phyloP scores from a whole-genome alignment of 1,140 invertebrate species.

The Drosophila melanica region DNA sequence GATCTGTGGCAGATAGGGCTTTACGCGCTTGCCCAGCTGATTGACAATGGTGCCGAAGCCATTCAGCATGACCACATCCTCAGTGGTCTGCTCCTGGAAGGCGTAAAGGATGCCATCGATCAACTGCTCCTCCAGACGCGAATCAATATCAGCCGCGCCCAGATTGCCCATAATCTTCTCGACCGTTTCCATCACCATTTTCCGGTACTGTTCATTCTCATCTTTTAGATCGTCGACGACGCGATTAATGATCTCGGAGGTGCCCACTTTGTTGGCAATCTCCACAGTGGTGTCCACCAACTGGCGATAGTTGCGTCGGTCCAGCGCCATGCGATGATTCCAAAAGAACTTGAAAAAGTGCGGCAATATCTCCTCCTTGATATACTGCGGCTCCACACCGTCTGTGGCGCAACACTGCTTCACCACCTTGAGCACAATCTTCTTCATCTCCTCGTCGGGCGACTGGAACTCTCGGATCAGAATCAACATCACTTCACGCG shows the following conservation, averaged over 20 bases:
- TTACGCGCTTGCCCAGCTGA: conserved; percentile 97
- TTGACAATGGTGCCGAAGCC: conserved; percentile 99
- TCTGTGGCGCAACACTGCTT: conserved; percentile 99
- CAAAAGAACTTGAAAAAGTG: conserved; percentile 99
- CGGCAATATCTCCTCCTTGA: conserved; percentile 99
- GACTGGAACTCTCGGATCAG: conserved; percentile 99
- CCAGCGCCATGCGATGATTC: conserved; percentile 99
- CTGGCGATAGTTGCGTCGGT: conserved; percentile 98
- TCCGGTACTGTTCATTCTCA: conserved; percentile 99
- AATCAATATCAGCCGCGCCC: conserved; percentile 99
- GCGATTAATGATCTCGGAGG: conserved; percentile 98
- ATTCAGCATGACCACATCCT: conserved; percentile 99
- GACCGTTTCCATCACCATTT: conserved; percentile 99
- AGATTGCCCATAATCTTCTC: conserved; percentile 99
- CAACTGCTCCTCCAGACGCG: conserved; percentile 98
- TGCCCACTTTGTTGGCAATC: conserved; percentile 99
- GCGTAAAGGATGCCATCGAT: conserved; percentile 99
- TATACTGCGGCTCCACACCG: conserved; percentile 99
- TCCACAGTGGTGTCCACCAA: conserved; percentile 99
- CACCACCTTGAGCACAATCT: conserved; percentile 99
- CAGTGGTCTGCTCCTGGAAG: conserved; percentile 99
- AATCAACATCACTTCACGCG: conserved; percentile 99
- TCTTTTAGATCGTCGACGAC: conserved; percentile 99
- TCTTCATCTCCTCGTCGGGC: conserved; percentile 99
- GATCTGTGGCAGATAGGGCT: conserved; percentile 99